Percentiles rank a stretch among this genome's conserved stretches.
Evolutionary conservation across 2,113 vertebrate species (phyloP).

Genomic region (Colaptes auratus): DNA sequence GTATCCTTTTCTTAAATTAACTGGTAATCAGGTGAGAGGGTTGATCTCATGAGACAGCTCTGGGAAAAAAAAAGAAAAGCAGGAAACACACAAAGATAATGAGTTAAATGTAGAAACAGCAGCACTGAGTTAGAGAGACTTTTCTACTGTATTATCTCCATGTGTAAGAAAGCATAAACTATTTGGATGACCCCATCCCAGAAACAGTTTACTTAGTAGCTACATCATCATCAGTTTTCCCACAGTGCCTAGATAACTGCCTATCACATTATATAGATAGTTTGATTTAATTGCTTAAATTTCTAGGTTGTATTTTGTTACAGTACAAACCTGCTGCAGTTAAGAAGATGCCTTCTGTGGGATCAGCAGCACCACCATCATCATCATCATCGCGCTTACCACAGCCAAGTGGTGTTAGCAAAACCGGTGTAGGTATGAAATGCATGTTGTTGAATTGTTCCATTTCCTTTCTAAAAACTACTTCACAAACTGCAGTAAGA

Average conservation of each 20-base stretch:
- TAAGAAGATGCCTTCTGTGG: constrained; percentile 85
- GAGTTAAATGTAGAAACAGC: background rate
- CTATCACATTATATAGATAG: background rate
- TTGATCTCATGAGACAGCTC: background rate
- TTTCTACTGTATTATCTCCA: background rate
- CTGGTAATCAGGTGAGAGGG: background rate
- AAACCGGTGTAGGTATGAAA: constrained; percentile 75
- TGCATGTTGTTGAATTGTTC: background rate
- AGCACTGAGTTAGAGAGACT: background rate
- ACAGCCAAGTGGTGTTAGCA: constrained; percentile 83
- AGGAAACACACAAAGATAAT: background rate
- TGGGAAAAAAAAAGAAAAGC: background rate
- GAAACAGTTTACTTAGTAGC: background rate
- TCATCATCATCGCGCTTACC: constrained; percentile 87
- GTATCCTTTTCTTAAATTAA: background rate
- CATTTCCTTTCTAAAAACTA: background rate
- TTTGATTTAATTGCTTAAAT: constrained; percentile 65
- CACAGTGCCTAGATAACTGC: background rate
- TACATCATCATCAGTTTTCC: background rate
- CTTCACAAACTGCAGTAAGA: background rate
- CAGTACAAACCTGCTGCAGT: constrained; percentile 84
- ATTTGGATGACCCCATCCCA: background rate
- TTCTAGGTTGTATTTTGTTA: constrained; percentile 73
- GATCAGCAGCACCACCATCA: constrained; percentile 74
- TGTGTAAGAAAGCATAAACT: background rate